phyloP scores from a whole-genome alignment of 2,888 invertebrate species.

The Himalopsyche anomala region DNA sequence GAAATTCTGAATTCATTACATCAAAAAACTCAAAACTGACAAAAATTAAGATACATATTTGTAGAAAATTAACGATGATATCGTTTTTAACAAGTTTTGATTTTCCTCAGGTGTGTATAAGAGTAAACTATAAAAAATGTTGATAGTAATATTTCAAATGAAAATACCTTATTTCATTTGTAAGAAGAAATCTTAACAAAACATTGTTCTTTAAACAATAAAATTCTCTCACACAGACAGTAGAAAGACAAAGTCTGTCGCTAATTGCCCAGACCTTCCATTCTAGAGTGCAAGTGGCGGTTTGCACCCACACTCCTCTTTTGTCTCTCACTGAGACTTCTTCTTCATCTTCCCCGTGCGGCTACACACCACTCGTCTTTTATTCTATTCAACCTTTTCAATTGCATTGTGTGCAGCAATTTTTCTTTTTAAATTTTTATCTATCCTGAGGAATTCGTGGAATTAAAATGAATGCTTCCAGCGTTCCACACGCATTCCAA shows the following conservation, averaged over 20 bases:
- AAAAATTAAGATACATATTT: too few species aligned
- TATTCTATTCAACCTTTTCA: constrained; percentile 11
- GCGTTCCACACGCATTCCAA: too few species aligned
- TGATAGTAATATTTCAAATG: too few species aligned
- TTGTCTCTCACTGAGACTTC: neutral
- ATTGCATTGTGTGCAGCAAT: neutral
- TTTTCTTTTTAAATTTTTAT: neutral
- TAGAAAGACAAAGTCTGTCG: neutral
- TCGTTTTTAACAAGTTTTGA: too few species aligned
- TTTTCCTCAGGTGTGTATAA: too few species aligned
- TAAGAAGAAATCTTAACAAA: too few species aligned
- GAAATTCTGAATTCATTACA: too few species aligned
- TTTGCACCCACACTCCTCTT: neutral
- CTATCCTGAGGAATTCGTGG: neutral
- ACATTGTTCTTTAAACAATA: neutral
- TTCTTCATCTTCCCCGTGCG: neutral
- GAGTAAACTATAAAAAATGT: too few species aligned
- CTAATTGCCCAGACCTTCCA: neutral
- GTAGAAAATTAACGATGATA: too few species aligned
- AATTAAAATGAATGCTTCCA: too few species aligned
- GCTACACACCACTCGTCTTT: constrained; percentile 13
- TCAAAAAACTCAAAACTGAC: too few species aligned
- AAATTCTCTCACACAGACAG: neutral
- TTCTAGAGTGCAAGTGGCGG: constrained; percentile 18
- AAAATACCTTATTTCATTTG: too few species aligned